Conservation (phyloP, 2,888 invertebrate species). For the Hipparchia semele region DNA sequence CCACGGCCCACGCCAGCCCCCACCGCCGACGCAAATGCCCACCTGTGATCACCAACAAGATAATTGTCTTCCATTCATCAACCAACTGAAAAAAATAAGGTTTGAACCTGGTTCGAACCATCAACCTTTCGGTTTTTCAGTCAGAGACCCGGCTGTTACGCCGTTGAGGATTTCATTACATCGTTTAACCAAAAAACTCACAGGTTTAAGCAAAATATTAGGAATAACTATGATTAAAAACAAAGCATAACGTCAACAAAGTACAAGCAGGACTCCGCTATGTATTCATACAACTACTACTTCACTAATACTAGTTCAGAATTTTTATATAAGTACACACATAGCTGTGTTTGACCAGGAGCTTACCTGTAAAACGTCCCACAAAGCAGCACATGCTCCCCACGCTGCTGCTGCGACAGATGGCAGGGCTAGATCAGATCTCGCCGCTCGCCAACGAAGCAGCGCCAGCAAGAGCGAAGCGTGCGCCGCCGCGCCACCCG, state of each 20-base stretch:
- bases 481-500: constrained; percentile 91
- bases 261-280: too few relatives aligned
- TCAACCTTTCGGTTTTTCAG: too few relatives aligned
- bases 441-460: constrained; percentile 90
- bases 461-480: constrained; percentile 90
- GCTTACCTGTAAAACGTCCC: constrained; percentile 88
- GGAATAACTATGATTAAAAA: too few relatives aligned
- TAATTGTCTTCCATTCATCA: not conserved
- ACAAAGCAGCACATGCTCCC: constrained; percentile 94
- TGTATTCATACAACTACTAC: not conserved
- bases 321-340: too few relatives aligned
- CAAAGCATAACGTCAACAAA: too few relatives aligned
- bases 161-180: too few relatives aligned
- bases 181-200: too few relatives aligned
- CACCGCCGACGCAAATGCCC: constrained; percentile 69
- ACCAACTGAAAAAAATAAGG: too few relatives aligned
- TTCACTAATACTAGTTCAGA: too few relatives aligned
- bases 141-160: too few relatives aligned
- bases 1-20: constrained; percentile 84
- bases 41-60: constrained; percentile 52
- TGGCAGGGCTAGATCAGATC: constrained; percentile 91
- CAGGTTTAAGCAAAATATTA: too few relatives aligned
- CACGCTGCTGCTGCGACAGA: constrained; percentile 93
- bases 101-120: too few relatives aligned
- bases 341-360: not conserved